phyloP scores from a whole-genome alignment of 1,140 invertebrate genomes.

The Solen grandis region DNA sequence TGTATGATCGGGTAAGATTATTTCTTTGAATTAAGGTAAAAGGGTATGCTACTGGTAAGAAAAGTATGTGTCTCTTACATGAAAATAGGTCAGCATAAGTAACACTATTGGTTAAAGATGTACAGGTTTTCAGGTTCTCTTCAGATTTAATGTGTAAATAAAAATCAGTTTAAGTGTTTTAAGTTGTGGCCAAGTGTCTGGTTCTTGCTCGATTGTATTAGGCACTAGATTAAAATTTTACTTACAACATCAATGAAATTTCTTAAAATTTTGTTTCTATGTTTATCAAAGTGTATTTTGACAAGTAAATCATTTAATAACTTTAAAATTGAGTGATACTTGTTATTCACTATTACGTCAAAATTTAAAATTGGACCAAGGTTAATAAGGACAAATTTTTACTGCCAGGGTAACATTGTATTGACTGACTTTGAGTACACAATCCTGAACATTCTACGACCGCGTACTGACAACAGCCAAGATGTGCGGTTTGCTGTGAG shows the following conservation, averaged over 20 bases:
- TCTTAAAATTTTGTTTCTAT: no score
- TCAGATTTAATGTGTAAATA: background rate
- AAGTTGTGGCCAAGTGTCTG: background rate
- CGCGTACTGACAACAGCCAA: conserved; percentile 93
- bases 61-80: background rate
- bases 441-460: conserved; percentile 96
- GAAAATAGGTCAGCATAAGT: background rate
- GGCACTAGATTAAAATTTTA: no score
- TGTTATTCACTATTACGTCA: no score
- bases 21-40: background rate
- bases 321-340: no score
- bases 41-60: background rate
- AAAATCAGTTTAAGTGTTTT: background rate
- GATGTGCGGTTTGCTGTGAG: conserved; percentile 95
- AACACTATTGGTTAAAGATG: background rate
- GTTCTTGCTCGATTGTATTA: no score
- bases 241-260: no score
- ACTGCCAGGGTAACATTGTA: conserved; percentile 95
- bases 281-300: no score
- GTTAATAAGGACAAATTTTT: no score
- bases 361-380: no score
- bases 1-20: conserved; percentile 91
- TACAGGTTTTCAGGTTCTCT: background rate
- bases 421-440: conserved; percentile 95
- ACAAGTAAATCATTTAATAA: no score